Conservation (phyloP, 2,113 vertebrate species). For the Motacilla alba region DNA sequence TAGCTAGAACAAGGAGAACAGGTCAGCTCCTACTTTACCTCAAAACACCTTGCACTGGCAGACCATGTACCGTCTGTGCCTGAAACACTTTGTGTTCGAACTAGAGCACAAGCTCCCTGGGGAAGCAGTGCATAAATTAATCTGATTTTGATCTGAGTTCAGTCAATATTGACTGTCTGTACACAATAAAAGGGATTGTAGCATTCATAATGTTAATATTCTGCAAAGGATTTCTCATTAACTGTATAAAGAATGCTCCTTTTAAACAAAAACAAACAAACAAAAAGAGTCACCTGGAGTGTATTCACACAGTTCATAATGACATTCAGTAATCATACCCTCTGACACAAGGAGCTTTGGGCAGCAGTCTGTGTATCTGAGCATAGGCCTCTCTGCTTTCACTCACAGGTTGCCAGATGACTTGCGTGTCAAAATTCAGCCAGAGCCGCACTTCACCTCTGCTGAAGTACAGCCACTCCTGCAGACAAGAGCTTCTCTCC, state of each 20-base stretch:
- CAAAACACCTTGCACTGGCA: neutral
- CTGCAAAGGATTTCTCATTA: neutral
- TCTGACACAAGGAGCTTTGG: neutral
- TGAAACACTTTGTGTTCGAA: neutral
- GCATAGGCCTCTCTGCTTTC: accelerated
- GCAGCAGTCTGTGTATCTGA: neutral
- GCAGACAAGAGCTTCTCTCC: neutral
- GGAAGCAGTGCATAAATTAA: neutral
- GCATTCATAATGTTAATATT: neutral
- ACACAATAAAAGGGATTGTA: neutral
- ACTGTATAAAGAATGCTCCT: neutral
- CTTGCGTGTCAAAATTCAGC: neutral
- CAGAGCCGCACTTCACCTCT: neutral
- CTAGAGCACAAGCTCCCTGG: neutral
- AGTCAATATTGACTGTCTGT: neutral
- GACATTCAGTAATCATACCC: neutral
- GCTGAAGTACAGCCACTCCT: neutral
- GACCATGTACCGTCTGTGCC: neutral
- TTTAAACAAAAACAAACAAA: neutral
- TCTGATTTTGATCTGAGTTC: neutral
- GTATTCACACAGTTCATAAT: neutral
- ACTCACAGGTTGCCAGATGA: neutral
- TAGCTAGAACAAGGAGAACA: neutral
- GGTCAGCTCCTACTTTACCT: neutral
- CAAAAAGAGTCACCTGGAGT: neutral